phyloP scores from a whole-genome alignment of 2,113 vertebrate genomes.

The Narcine bancroftii region DNA sequence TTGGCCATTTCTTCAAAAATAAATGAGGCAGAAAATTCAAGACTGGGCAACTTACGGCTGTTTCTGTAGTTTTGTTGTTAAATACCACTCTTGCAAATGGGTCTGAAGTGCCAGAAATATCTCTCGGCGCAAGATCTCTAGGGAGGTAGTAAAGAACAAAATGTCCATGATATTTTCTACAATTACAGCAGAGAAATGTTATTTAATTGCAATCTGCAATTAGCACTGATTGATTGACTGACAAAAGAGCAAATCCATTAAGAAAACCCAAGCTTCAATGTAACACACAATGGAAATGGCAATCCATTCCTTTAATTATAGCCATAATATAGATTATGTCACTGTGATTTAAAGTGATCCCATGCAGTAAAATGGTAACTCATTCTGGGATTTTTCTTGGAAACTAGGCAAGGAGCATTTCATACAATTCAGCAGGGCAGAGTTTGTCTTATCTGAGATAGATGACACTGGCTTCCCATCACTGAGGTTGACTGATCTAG shows the following conservation, averaged over 20 bases:
- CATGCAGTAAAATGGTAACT: neutral
- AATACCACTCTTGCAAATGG: conserved; percentile 73
- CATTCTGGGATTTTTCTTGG: neutral
- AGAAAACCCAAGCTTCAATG: neutral
- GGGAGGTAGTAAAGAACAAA: neutral
- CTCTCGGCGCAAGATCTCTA: conserved; percentile 78
- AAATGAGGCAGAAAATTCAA: neutral
- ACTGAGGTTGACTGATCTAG: neutral
- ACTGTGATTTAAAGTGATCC: neutral
- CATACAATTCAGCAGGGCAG: neutral
- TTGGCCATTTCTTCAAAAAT: neutral
- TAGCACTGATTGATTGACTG: neutral
- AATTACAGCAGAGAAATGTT: neutral
- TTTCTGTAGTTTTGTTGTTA: conserved; percentile 70
- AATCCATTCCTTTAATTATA: neutral
- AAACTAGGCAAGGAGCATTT: too few species aligned
- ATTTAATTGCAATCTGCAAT: neutral
- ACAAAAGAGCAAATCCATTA: neutral
- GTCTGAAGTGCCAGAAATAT: conserved; percentile 77
- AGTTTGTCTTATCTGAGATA: neutral
- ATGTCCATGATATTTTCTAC: neutral
- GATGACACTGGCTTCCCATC: neutral
- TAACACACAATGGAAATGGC: neutral
- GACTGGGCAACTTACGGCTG: conserved; percentile 61
- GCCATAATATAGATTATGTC: neutral